Evolutionary conservation across 2,888 invertebrate genomes (phyloP).

Genomic region (Euspilapteryx auroguttella): DNA sequence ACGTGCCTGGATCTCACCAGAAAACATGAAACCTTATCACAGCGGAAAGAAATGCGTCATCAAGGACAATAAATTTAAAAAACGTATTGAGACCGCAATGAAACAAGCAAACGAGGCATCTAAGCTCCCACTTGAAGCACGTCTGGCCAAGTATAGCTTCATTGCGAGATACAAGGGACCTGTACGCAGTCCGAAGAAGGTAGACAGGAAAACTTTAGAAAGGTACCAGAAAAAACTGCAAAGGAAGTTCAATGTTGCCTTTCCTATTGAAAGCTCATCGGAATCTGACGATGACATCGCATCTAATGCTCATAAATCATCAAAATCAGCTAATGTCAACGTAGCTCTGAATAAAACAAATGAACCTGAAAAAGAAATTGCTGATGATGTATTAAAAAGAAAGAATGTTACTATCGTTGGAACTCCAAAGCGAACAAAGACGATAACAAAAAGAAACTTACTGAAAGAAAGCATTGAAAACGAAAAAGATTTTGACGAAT

Average conservation of each 20-base stretch:
- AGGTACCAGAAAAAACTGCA: constrained; percentile 25
- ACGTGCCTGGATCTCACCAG: constrained; percentile 43
- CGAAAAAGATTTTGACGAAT: no score
- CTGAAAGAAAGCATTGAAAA: background rate
- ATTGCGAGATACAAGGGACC: constrained; percentile 35
- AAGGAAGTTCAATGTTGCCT: constrained; percentile 24
- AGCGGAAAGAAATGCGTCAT: constrained; percentile 16
- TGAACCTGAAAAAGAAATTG: background rate
- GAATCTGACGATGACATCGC: constrained; percentile 18
- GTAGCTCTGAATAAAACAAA: background rate
- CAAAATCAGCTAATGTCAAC: background rate
- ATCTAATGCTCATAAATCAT: background rate
- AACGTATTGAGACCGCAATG: constrained; percentile 28
- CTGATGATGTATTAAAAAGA: constrained; percentile 7
- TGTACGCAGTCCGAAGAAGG: constrained; percentile 28
- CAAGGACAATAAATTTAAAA: constrained; percentile 14
- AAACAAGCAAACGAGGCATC: constrained; percentile 38
- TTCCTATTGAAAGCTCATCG: constrained; percentile 17
- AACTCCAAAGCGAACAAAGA: background rate
- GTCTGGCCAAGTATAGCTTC: constrained; percentile 46
- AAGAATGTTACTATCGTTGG: constrained; percentile 13
- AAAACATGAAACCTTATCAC: constrained; percentile 29
- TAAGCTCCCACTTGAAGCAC: constrained; percentile 19
- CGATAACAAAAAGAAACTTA: background rate
- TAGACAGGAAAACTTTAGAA: constrained; percentile 18